Percentiles rank a stretch among this genome's conserved stretches.
These are phyloP conservation scores for Dryoscopus gambensis DNA, from an alignment of 2,113 vertebrate genomes.

Conservation along the genomic window DNA sequence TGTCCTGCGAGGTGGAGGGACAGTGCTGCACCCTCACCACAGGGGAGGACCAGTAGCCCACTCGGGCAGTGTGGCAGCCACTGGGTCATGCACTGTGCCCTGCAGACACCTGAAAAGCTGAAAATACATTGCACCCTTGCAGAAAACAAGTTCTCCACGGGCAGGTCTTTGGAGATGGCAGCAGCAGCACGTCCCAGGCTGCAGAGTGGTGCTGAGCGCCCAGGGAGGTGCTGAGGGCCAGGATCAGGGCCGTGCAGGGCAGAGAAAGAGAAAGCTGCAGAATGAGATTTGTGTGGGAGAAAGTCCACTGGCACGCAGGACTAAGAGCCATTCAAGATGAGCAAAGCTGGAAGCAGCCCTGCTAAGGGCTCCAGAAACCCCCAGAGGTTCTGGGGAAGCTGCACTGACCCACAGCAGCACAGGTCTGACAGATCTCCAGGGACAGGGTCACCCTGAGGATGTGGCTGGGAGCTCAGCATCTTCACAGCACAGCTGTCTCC, in stretches of 20 bases:
- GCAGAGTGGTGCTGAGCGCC: rapidly evolving
- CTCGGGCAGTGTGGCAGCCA: background rate
- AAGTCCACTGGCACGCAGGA: rapidly evolving
- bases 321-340: background rate
- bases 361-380: background rate
- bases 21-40: rapidly evolving
- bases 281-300: too few species aligned
- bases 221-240: background rate
- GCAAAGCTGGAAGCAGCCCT: background rate
- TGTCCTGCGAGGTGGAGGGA: background rate
- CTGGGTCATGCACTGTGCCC: rapidly evolving
- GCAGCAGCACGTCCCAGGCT: background rate
- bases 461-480: background rate
- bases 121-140: background rate
- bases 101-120: background rate
- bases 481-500: background rate
- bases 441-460: background rate
- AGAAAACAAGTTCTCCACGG: background rate
- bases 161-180: background rate
- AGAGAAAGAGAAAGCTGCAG: background rate
- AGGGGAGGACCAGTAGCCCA: too few species aligned
- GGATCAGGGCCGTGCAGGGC: background rate
- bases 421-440: background rate
- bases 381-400: too few species aligned
- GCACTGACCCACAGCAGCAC: rapidly evolving